Percentiles rank a stretch among this genome's conserved stretches.
Conservation (phyloP, 2,888 invertebrate species). For the Caenorhabditis sulstoni region DNA sequence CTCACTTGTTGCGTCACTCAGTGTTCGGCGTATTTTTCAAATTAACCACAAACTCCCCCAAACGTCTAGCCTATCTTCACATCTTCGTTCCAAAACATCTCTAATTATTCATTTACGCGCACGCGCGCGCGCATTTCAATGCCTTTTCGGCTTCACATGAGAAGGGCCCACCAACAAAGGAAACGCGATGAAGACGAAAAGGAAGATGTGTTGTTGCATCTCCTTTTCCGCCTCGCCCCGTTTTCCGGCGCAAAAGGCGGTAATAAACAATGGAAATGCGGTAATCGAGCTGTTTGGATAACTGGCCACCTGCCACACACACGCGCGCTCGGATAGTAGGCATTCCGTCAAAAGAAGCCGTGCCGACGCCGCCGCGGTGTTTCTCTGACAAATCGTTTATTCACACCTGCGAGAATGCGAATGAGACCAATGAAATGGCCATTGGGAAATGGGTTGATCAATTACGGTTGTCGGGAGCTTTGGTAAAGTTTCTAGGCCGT, state of each 20-base stretch:
- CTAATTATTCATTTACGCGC: neutral
- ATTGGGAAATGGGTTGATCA: too few species aligned
- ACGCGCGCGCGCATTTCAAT: neutral
- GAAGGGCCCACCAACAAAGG: constrained; percentile 13
- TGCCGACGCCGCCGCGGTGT: neutral
- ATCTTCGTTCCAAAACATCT: too few species aligned
- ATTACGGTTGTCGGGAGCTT: too few species aligned
- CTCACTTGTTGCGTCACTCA: too few species aligned
- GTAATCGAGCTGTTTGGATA: constrained; percentile 55
- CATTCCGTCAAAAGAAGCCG: constrained; percentile 1
- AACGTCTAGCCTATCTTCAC: too few species aligned
- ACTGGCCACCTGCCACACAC: constrained; percentile 36
- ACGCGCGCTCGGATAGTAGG: neutral
- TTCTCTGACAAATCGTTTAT: constrained; percentile 28
- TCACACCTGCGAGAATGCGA: constrained; percentile 22
- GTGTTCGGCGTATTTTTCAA: too few species aligned
- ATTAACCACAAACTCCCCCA: too few species aligned
- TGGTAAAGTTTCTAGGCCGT: too few species aligned
- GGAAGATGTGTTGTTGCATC: constrained; percentile 11
- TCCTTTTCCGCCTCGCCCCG: neutral
- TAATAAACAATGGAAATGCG: constrained; percentile 56
- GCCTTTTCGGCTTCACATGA: neutral
- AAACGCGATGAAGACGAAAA: neutral
- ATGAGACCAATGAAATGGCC: neutral
- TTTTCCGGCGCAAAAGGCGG: constrained; percentile 7